phyloP scores from a whole-genome alignment of 2,888 invertebrate species.

The Tachystola acroxantha region DNA sequence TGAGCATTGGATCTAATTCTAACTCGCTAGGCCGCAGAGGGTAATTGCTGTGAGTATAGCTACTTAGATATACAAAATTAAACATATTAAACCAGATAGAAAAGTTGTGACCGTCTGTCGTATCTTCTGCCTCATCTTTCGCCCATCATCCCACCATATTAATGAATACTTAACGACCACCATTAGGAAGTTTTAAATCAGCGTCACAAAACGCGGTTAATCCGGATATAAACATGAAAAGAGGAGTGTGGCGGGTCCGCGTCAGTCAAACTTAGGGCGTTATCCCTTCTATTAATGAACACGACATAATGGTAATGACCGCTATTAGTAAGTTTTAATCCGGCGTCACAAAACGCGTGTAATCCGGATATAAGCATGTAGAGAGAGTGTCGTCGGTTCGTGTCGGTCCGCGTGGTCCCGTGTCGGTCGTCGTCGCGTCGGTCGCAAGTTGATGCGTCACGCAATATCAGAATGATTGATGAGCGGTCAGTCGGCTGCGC shows the following conservation, averaged over 20 bases:
- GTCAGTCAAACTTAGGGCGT: neutral
- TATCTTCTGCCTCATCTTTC: too few relatives aligned
- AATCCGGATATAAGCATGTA: slow-evolving; percentile 29
- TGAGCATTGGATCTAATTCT: too few relatives aligned
- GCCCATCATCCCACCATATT: slow-evolving; percentile 9
- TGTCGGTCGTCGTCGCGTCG: slow-evolving; percentile 27
- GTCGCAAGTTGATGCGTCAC: slow-evolving; percentile 56
- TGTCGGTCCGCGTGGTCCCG: too few relatives aligned
- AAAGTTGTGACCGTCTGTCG: too few relatives aligned
- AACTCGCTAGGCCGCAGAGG: too few relatives aligned
- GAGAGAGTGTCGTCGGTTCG: slow-evolving; percentile 27
- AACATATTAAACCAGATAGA: too few relatives aligned
- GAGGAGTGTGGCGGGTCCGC: slow-evolving; percentile 26
- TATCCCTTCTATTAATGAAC: slow-evolving; percentile 9
- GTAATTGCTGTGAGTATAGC: too few relatives aligned
- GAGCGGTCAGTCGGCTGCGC: slow-evolving; percentile 23
- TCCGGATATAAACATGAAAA: slow-evolving; percentile 33
- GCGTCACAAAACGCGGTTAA: slow-evolving; percentile 18
- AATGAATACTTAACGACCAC: neutral
- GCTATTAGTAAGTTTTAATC: slow-evolving; percentile 16
- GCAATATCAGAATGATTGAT: slow-evolving; percentile 68
- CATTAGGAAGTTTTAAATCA: slow-evolving; percentile 18
- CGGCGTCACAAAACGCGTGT: slow-evolving; percentile 20
- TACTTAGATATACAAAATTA: too few relatives aligned
- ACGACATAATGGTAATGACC: slow-evolving; percentile 5